Evolutionary conservation across 2,888 invertebrate species (phyloP), one percentile per base, ranked within the genome.

Genomic region (Mythimna lalbum): DNA sequence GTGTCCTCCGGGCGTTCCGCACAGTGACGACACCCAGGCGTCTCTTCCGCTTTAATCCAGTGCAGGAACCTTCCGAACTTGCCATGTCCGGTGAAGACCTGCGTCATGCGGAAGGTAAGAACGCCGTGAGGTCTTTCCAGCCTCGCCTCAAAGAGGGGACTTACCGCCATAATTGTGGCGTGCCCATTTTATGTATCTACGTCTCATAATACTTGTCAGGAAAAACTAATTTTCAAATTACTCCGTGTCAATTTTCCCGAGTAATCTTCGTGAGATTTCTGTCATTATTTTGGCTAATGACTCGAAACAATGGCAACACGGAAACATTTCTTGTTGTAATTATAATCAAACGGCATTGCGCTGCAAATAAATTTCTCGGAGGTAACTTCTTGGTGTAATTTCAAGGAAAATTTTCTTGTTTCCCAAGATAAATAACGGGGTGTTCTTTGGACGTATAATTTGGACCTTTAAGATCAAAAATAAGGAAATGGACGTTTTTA

Each of bases 311-410:
- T 66, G 63, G 69, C 9, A 52, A 23, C 72, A 62, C 53, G 63
- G 69, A 62, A 72, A 59, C 59, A 73, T 77, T 82, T 78, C 66
- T 70, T 69, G 57, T 59, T 52, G 53, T 73, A 77, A 81, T 78
- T 78, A 78, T 82, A 69, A 78, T 70, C 66, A 84, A 84, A 75
- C 39, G 60, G 27, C 36, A 43, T 70, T 73, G 76, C 76, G 75
- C 68, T 66, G 43, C 63, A 78, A 75, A 73, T 75, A 69, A 59
- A 76, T 73, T 82, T 65, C 31, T 43, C 39, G 10, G 39, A 66
- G 60, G 63, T 68, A 74, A 19, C 68, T 70, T 62, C 61, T 76
- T 57, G 39, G 50, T 67, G 33, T 62, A 61, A 65, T 68, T 66
- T 72, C 57, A 49, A 67, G n/a, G 63, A 52, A 59, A 76, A 64